A percentile compares a stretch with the other conserved stretches of the same genome.
phyloP scores from a whole-genome alignment of 1,140 invertebrate genomes.

The Drosophila sp. region DNA sequence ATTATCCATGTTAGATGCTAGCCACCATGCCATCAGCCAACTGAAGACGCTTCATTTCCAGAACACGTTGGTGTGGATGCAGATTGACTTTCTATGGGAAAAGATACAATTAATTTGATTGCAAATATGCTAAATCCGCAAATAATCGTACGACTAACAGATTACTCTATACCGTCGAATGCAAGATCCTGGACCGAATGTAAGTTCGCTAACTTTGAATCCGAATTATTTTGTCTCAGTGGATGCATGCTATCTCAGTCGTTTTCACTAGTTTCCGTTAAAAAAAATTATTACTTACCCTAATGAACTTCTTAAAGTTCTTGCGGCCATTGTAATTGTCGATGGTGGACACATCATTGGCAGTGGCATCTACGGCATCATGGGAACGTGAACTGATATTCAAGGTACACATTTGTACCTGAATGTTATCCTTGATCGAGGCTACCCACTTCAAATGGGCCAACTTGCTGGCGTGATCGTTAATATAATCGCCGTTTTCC shows the following conservation, averaged over 20 bases:
- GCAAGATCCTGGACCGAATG: too few relatives aligned
- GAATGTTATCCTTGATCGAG: conserved; percentile 53
- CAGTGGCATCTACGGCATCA: conserved; percentile 34
- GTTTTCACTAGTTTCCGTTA: background rate
- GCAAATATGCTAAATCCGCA: background rate
- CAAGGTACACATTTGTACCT: conserved; percentile 52
- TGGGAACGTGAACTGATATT: conserved; percentile 31
- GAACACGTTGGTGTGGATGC: conserved; percentile 37
- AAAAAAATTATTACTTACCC: conserved; percentile 38
- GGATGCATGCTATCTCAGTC: background rate
- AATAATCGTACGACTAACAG: too few relatives aligned
- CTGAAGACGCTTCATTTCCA: conserved; percentile 49
- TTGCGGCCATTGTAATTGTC: conserved; percentile 42
- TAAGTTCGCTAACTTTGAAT: too few relatives aligned
- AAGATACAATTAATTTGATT: background rate
- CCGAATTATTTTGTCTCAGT: too few relatives aligned
- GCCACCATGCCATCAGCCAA: conserved; percentile 55
- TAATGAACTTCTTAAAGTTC: conserved; percentile 75
- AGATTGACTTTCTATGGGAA: conserved; percentile 22
- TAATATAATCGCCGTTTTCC: background rate
- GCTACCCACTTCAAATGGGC: conserved; percentile 54
- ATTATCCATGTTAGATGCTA: conserved; percentile 16
- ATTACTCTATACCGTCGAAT: too few relatives aligned
- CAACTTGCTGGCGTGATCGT: conserved; percentile 10
- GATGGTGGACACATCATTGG: background rate